A percentile compares a stretch with the other conserved stretches of the same genome.
phyloP scores from a whole-genome alignment of 2,797 vertebrate genomes.

The Muraenolepis orangiensis region DNA sequence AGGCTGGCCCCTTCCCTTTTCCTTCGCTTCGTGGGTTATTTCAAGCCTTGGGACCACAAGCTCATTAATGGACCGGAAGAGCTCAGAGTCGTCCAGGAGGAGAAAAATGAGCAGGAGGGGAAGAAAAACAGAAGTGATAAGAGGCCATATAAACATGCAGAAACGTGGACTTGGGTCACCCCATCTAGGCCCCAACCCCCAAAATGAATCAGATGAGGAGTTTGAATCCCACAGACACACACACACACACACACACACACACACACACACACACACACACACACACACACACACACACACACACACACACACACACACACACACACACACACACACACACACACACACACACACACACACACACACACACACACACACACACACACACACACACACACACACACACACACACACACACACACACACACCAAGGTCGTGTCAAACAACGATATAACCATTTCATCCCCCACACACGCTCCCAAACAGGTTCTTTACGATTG shows the following conservation, averaged over 20 bases:
- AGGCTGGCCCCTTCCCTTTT: slow-evolving; percentile 15
- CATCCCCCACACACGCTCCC: background rate
- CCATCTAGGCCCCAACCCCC: background rate
- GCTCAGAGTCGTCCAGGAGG: slow-evolving; percentile 17
- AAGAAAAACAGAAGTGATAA: no score
- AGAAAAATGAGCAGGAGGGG: slow-evolving; percentile 8
- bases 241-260: background rate
- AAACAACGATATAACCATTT: background rate
- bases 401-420: background rate
- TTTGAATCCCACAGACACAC: background rate
- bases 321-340: background rate
- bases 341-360: background rate
- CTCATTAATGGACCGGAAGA: slow-evolving; percentile 42
- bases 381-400: background rate
- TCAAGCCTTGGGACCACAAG: slow-evolving; percentile 32
- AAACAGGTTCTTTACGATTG: background rate
- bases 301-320: background rate
- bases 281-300: background rate
- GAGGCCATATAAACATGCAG: no score
- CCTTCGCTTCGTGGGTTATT: slow-evolving; percentile 34
- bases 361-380: background rate
- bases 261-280: background rate
- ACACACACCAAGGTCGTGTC: background rate
- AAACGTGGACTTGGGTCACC: background rate
- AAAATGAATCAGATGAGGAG: background rate